These are phyloP conservation scores for Tarsius wallacei DNA, from an alignment of 2,797 vertebrate species.

Conservation along the genomic window DNA sequence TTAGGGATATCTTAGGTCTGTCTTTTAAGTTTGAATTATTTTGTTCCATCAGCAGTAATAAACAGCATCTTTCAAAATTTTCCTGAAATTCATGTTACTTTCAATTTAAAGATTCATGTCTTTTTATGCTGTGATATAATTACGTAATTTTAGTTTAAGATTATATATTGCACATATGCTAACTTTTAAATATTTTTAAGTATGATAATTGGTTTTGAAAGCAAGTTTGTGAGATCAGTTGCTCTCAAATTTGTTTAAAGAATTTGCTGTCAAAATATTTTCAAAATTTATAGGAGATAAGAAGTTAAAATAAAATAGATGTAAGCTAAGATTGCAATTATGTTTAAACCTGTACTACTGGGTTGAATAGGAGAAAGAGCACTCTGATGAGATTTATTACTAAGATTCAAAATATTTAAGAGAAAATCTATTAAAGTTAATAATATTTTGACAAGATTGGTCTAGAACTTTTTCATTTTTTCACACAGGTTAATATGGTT, in stretches of 20 bases:
- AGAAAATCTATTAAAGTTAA: neutral
- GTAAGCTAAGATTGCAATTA: neutral
- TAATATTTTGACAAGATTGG: conserved; percentile 14
- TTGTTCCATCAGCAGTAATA: neutral
- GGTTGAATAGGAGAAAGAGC: neutral
- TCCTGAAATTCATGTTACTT: neutral
- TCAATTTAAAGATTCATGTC: neutral
- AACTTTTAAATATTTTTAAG: conserved; percentile 43
- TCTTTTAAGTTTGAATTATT: neutral
- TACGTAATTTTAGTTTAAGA: neutral
- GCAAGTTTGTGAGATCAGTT: neutral
- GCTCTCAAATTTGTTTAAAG: conserved; percentile 14
- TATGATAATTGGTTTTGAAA: neutral
- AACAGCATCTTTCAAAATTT: neutral
- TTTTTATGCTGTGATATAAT: neutral
- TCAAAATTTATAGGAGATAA: neutral
- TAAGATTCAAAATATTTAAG: neutral
- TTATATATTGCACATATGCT: neutral
- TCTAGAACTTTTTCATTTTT: conserved; percentile 17
- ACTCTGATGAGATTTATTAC: neutral
- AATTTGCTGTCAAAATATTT: conserved; percentile 7
- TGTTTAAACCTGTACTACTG: neutral
- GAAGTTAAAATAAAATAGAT: conserved; percentile 52
- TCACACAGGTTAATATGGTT: neutral
- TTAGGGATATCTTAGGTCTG: neutral